These are phyloP conservation scores for Vireo griseus DNA, from an alignment of 2,797 vertebrate genomes.

Conservation along the genomic window DNA sequence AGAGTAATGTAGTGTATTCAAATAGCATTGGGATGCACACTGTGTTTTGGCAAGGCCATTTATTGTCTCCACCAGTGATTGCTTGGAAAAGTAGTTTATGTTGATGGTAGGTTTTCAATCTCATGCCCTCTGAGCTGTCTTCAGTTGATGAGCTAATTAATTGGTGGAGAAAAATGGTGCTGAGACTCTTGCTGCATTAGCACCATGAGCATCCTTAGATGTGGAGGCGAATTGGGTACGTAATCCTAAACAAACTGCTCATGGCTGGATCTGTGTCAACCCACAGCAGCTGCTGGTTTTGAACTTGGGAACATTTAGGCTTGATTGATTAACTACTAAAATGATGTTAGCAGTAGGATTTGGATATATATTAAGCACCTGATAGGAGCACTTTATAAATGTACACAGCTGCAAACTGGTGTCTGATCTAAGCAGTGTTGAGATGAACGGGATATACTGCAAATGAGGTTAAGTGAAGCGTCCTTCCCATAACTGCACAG, in stretches of 20 bases:
- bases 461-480: not conserved
- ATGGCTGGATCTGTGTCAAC: not conserved
- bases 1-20: not conserved
- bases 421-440: not conserved
- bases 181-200: not conserved
- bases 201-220: not conserved
- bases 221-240: not conserved
- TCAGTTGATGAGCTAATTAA: not conserved
- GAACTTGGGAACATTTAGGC: not conserved
- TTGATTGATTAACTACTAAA: slow-evolving; percentile 43
- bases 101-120: not conserved
- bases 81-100: not conserved
- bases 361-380: not conserved
- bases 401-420: not conserved
- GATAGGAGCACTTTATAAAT: not conserved
- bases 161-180: not conserved
- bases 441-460: not conserved
- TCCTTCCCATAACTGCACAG: not conserved
- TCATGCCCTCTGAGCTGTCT: not conserved
- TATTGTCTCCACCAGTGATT: not conserved
- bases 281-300: slow-evolving; percentile 5
- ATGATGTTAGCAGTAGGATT: not conserved
- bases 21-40: not conserved
- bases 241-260: not conserved
- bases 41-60: not conserved